Conservation (phyloP, 2,113 vertebrate species). For the Phaetusa simplex region DNA sequence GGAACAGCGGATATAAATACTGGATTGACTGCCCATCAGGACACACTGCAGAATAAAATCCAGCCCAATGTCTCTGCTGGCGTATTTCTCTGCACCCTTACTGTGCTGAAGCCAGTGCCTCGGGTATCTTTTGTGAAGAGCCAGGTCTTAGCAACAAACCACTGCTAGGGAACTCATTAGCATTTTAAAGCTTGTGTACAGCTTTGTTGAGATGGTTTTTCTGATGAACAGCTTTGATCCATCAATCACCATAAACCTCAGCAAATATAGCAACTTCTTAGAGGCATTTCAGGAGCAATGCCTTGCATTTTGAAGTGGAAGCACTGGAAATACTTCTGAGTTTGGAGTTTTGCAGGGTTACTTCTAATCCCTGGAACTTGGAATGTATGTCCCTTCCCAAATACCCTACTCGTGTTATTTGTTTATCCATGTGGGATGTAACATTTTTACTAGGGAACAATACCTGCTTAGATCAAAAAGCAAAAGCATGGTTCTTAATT, state of each 20-base stretch:
- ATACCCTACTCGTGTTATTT: accelerated
- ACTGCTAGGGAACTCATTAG: not conserved
- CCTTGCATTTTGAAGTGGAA: not conserved
- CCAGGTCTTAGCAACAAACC: not conserved
- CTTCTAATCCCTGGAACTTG: not conserved
- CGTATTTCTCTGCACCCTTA: not conserved
- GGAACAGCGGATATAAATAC: not conserved
- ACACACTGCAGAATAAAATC: not conserved
- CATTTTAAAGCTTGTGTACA: not conserved
- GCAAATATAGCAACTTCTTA: not conserved
- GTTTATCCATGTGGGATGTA: not conserved
- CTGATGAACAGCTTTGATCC: not conserved
- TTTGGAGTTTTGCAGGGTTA: not conserved
- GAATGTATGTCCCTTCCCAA: not conserved
- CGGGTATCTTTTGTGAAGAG: not conserved
- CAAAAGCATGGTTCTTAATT: not conserved
- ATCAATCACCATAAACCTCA: not conserved
- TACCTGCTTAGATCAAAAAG: not conserved
- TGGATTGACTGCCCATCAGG: not conserved
- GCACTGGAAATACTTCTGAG: not conserved
- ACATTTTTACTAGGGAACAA: not conserved
- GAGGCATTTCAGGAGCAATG: not conserved
- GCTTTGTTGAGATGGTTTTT: not conserved
- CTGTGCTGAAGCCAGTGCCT: not conserved
- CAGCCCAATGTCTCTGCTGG: not conserved